phyloP scores from a whole-genome alignment of 1,140 invertebrate genomes.

The Drosophila nigromelanica region DNA sequence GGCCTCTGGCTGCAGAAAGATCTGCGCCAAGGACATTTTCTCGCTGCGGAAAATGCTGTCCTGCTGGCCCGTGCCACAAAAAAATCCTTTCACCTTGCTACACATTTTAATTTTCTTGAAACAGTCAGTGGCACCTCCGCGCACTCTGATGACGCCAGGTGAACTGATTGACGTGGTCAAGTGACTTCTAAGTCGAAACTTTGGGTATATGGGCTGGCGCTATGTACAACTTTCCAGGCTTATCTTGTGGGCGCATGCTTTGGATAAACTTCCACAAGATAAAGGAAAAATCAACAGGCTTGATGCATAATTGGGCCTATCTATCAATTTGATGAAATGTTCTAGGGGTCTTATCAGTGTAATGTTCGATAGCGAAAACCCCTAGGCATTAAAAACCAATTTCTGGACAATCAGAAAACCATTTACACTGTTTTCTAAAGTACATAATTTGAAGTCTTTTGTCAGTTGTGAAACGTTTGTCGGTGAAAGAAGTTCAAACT shows the following conservation, averaged over 20 bases:
- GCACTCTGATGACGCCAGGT: slow-evolving; percentile 33
- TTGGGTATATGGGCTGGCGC: slow-evolving; percentile 15
- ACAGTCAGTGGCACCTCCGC: slow-evolving; percentile 28
- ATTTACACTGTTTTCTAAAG: slow-evolving; percentile 5
- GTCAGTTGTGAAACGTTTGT: slow-evolving; percentile 12
- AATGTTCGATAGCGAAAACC: slow-evolving; percentile 4
- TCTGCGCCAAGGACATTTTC: slow-evolving; percentile 93
- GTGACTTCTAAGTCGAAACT: slow-evolving; percentile 56
- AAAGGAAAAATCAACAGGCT: slow-evolving; percentile 10
- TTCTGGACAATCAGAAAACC: slow-evolving; percentile 46
- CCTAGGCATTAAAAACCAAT: slow-evolving; percentile 65
- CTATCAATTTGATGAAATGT: slow-evolving; percentile 64
- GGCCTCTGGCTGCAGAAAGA: slow-evolving; percentile 95
- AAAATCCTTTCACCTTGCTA: slow-evolving; percentile 37
- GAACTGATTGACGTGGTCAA: slow-evolving; percentile 70
- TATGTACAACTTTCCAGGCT: slow-evolving; percentile 50
- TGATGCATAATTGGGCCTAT: slow-evolving; percentile 44
- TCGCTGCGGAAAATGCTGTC: slow-evolving; percentile 93
- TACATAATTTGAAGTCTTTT: slow-evolving; percentile 3
- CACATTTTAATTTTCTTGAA: slow-evolving; percentile 26
- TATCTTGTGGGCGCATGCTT: slow-evolving; percentile 52
- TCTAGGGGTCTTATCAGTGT: slow-evolving; percentile 44
- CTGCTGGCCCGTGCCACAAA: slow-evolving; percentile 82
- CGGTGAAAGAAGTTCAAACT: background rate
- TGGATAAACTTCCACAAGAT: slow-evolving; percentile 57